phyloP scores from a whole-genome alignment of 2,888 invertebrate species.

The Caenorhabditis macrosperma region DNA sequence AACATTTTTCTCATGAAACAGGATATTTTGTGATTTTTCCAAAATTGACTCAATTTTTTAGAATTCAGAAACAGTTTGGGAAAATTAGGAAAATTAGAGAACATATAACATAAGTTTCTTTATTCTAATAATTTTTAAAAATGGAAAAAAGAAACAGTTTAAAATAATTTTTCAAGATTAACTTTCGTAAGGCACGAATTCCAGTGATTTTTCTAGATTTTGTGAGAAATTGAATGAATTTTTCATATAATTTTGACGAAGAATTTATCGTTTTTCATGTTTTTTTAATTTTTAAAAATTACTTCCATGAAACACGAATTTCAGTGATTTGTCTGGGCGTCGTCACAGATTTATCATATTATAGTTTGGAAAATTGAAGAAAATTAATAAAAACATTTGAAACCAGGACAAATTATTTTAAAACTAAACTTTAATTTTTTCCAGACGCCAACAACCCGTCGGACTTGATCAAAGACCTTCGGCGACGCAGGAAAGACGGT shows the following conservation, averaged over 20 bases:
- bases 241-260: too few relatives aligned
- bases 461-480: slow-evolving; percentile 74
- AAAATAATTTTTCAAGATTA: background rate
- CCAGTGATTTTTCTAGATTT: background rate
- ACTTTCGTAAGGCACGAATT: background rate
- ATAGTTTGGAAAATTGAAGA: too few relatives aligned
- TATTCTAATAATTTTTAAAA: background rate
- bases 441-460: slow-evolving; percentile 79
- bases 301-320: too few relatives aligned
- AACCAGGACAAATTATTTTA: background rate
- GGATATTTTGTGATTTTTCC: background rate
- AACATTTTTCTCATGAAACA: too few relatives aligned
- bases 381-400: too few relatives aligned
- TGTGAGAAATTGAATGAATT: too few relatives aligned
- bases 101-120: too few relatives aligned
- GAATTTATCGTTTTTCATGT: too few relatives aligned
- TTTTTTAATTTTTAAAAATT: too few relatives aligned
- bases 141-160: background rate
- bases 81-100: slow-evolving; percentile 6
- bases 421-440: too few relatives aligned
- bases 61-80: background rate
- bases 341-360: too few relatives aligned
- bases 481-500: slow-evolving; percentile 54
- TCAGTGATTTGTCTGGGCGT: too few relatives aligned
- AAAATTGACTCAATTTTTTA: background rate